Base-by-base conservation (phyloP, 2,888 invertebrate genomes). In the Bombylius major region DNA sequence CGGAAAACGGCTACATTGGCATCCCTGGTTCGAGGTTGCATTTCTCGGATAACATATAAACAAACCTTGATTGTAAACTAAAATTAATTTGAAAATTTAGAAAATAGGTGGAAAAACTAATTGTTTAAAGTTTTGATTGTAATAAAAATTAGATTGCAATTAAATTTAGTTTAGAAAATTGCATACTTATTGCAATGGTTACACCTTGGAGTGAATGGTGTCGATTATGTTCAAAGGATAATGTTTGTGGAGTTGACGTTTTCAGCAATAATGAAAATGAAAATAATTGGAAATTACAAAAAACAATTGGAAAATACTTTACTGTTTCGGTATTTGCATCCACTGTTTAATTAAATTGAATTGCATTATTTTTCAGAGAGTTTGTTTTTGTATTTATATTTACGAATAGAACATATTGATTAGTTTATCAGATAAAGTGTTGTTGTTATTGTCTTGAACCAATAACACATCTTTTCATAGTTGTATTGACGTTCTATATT, bases 161-260 rank as follows among this genome's bases (percentile, higher is more conserved):
- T 23, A 3, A 23, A 23, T 23, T 23, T 23, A 23, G 23, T 23
- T 23, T 2, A 23, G 3, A 23, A 23, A 23, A 3, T 23, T 23
- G 23, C 23, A 23, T 23, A 23, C 3, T 23, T 23, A 23, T 23
- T 23, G 23, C 23, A 23, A 23, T 23, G 8, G n/a, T n/a, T n/a
- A 42, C 11, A 11, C 11, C 53, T 4, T 58, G 58, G 58, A 51
- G 39, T 42, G 32, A 56, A 39, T 59, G 59, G 59, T 59, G 59
- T 50, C 54, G 59, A 47, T 42, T 59, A 14, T 59, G 59, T 49
- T 55, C 48, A 7, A 50, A 53, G 49, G 44, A 48, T 31, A 49
- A 56, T 32, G 50, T 32, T 36, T 32, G 23, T 8, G 47, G 50
- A 50, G 39, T 47, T 51, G 50, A 57, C 49, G 11, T 51, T 32